phyloP scores from a whole-genome alignment of 2,113 vertebrate genomes.

The Barbus barbus region DNA sequence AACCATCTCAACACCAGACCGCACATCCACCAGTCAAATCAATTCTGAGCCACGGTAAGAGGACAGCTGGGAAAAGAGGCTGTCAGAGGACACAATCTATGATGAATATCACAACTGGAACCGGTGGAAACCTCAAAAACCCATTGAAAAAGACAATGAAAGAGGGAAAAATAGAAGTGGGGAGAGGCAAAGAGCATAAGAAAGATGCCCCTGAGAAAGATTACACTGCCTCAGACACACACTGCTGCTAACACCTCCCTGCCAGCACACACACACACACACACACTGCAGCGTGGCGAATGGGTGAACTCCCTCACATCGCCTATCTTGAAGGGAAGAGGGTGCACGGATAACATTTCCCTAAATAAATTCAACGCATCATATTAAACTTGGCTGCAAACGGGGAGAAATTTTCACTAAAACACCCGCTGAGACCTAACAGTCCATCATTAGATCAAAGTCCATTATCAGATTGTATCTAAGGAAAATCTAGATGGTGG shows the following conservation, averaged over 20 bases:
- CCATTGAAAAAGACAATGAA: conserved; percentile 28
- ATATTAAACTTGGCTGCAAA: conserved; percentile 20
- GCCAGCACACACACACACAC: conserved; percentile 28
- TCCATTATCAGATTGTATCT: conserved; percentile 15
- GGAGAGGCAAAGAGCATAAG: conserved; percentile 11
- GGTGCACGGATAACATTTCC: conserved; percentile 31
- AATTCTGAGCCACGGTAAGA: conserved; percentile 50
- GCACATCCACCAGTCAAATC: conserved; percentile 44
- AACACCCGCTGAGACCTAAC: no score
- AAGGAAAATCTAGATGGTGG: conserved; percentile 6
- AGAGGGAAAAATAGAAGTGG: conserved; percentile 9
- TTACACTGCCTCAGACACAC: conserved; percentile 35
- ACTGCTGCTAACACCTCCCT: conserved; percentile 14
- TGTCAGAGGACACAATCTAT: conserved; percentile 44
- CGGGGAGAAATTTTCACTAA: background rate
- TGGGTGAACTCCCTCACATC: conserved; percentile 43
- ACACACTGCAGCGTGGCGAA: conserved; percentile 42
- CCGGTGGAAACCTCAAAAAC: conserved; percentile 37
- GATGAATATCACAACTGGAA: conserved; percentile 29
- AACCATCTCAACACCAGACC: conserved; percentile 37
- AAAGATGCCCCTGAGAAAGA: conserved; percentile 49
- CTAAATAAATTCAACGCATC: conserved; percentile 49
- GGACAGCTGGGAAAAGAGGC: conserved; percentile 54
- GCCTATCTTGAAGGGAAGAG: conserved; percentile 12
- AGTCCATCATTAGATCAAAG: conserved; percentile 7